These are phyloP conservation scores for Vanessa cardui DNA, from an alignment of 2,888 invertebrate genomes.

Conservation along the genomic window DNA sequence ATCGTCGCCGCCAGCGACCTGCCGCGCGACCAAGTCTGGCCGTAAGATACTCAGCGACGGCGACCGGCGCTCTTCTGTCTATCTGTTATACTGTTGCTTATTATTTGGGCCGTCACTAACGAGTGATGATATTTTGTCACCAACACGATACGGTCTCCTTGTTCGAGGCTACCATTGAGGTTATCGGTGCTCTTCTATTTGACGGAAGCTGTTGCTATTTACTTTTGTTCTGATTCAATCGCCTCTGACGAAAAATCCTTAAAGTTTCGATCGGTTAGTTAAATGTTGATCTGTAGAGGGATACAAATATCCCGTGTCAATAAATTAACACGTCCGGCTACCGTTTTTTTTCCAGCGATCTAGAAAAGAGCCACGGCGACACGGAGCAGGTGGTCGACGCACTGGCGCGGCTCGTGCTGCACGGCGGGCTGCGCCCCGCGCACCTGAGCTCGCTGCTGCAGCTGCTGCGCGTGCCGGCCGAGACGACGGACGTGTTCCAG, in stretches of 20 bases:
- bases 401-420: slow-evolving; percentile 39
- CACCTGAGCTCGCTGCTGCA: slow-evolving; percentile 55
- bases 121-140: too few relatives aligned
- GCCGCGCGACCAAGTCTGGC: slow-evolving; percentile 56
- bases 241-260: too few relatives aligned
- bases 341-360: slow-evolving; percentile 49
- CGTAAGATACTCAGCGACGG: slow-evolving; percentile 49
- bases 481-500: slow-evolving; percentile 42
- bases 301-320: too few relatives aligned
- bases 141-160: too few relatives aligned
- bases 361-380: slow-evolving; percentile 67
- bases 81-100: not conserved
- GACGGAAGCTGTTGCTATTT: too few relatives aligned
- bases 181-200: too few relatives aligned
- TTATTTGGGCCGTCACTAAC: too few relatives aligned
- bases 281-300: not conserved
- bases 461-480: slow-evolving; percentile 51
- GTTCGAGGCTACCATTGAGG: too few relatives aligned
- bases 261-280: not conserved
- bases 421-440: slow-evolving; percentile 43
- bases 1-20: slow-evolving; percentile 51
- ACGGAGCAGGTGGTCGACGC: slow-evolving; percentile 39
- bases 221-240: too few relatives aligned
- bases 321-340: not conserved
- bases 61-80: not conserved